Conservation (phyloP, 2,113 vertebrate species). For the Colaptes auratus region DNA sequence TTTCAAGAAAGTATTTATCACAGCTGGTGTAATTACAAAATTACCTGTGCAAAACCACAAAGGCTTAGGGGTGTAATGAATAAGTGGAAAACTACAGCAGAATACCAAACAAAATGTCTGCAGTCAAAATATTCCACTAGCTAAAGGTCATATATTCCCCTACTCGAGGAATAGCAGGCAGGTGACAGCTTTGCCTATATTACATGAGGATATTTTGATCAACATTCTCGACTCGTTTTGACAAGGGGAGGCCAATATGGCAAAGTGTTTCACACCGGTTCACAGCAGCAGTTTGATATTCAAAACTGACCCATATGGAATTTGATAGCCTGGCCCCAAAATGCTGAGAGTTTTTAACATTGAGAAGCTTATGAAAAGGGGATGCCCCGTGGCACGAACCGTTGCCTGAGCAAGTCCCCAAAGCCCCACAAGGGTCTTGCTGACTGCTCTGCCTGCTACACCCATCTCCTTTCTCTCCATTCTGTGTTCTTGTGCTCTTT, state of each 20-base stretch:
- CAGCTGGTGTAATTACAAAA: slow-evolving; percentile 24
- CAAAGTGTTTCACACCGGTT: neutral
- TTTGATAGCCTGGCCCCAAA: neutral
- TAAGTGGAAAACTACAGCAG: neutral
- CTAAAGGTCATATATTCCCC: neutral
- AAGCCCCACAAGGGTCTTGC: neutral
- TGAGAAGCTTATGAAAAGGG: neutral
- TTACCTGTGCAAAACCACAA: slow-evolving; percentile 5
- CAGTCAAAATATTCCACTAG: neutral
- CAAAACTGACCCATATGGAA: neutral
- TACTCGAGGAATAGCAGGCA: neutral
- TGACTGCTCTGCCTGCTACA: neutral
- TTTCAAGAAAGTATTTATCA: slow-evolving; percentile 13
- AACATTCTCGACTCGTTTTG: neutral
- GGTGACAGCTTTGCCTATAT: neutral
- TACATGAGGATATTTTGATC: neutral
- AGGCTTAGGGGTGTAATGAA: neutral
- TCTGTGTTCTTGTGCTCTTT: neutral
- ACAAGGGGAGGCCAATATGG: neutral
- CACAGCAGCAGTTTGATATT: neutral
- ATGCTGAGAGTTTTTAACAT: neutral
- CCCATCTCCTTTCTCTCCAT: neutral
- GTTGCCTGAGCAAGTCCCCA: neutral
- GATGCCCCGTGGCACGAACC: neutral
- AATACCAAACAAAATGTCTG: neutral